Percentiles rank a stretch among this genome's conserved stretches.
phyloP scores from a whole-genome alignment of 2,888 invertebrate species.

The Deilephila porcellus region DNA sequence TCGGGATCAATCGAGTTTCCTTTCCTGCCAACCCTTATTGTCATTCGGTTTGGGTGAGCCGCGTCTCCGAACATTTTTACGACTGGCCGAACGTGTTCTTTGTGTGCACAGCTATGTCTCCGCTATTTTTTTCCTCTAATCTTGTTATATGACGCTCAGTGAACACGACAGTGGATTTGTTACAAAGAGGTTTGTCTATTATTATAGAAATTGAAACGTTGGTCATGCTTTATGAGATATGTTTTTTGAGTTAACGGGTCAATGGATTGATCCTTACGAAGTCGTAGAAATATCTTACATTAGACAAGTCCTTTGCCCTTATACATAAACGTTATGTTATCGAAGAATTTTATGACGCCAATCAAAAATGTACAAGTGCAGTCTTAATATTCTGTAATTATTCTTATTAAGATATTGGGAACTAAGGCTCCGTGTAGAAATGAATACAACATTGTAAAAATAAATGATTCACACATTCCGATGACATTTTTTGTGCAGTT shows the following conservation, averaged over 20 bases:
- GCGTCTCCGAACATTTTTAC: constrained; percentile 48
- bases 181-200: neutral
- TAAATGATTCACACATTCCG: too few relatives aligned
- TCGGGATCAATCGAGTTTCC: constrained; percentile 64
- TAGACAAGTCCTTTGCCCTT: too few relatives aligned
- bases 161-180: neutral
- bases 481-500: neutral
- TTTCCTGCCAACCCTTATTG: constrained; percentile 56
- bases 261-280: too few relatives aligned
- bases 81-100: constrained; percentile 25
- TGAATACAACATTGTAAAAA: too few relatives aligned
- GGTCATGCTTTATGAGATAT: neutral
- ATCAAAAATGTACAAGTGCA: too few relatives aligned
- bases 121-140: constrained; percentile 10
- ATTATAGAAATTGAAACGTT: neutral
- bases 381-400: too few relatives aligned
- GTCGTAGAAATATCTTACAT: too few relatives aligned
- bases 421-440: too few relatives aligned
- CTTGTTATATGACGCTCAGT: neutral
- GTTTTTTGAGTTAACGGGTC: too few relatives aligned
- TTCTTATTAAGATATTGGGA: too few relatives aligned
- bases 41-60: constrained; percentile 54
- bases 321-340: too few relatives aligned
- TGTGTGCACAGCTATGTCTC: constrained; percentile 5
- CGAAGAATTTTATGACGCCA: too few relatives aligned